phyloP scores from a whole-genome alignment of 2,888 invertebrate genomes.

The Piscicola geometra region DNA sequence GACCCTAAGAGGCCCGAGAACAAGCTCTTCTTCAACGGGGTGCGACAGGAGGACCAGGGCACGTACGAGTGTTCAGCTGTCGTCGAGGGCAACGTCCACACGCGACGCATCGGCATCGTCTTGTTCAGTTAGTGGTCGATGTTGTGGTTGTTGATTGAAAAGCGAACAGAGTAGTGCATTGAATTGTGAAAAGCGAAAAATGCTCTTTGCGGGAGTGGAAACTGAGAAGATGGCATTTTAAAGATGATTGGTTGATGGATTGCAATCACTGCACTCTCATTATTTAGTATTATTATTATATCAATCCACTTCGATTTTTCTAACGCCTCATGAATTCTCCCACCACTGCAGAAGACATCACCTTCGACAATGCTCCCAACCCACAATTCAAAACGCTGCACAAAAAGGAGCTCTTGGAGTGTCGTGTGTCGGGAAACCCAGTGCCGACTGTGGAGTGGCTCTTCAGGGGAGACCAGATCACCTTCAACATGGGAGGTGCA shows the following conservation, averaged over 20 bases:
- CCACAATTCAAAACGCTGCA: conserved; percentile 42
- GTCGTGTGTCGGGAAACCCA: conserved; percentile 42
- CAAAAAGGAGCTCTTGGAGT: conserved; percentile 43
- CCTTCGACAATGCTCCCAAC: conserved; percentile 42
- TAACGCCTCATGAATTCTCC: too few species aligned
- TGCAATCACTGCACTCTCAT: too few species aligned
- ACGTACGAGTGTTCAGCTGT: conserved; percentile 40
- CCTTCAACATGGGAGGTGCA: conserved; percentile 16
- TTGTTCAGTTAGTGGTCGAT: conserved; percentile 35
- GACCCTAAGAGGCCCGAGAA: conserved; percentile 33
- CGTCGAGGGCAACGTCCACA: conserved; percentile 39
- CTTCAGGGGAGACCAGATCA: conserved; percentile 36
- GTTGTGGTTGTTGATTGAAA: too few species aligned
- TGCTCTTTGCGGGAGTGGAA: too few species aligned
- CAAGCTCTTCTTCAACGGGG: conserved; percentile 41
- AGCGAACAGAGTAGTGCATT: too few species aligned
- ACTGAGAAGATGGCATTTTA: too few species aligned
- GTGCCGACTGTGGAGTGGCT: conserved; percentile 44
- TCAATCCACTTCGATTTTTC: too few species aligned
- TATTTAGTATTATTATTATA: too few species aligned
- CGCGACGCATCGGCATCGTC: conserved; percentile 10
- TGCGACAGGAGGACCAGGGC: conserved; percentile 40
- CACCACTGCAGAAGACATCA: conserved; percentile 44
- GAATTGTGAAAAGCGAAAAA: too few species aligned
- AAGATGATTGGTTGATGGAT: too few species aligned